These are phyloP conservation scores for Campopleginae sp. DNA, from an alignment of 2,888 invertebrate species.

Conservation along the genomic window DNA sequence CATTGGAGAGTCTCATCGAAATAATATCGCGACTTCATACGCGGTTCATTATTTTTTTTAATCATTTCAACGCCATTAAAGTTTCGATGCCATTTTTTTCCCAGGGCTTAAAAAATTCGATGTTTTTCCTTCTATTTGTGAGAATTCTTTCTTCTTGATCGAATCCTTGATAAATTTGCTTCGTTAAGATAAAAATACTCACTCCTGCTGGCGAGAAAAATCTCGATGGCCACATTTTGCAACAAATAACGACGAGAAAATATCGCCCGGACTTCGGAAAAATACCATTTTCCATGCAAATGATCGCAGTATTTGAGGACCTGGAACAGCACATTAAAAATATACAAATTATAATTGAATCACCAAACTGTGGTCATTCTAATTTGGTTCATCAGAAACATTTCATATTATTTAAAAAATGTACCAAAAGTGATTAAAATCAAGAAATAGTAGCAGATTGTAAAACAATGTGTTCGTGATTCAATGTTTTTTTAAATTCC, in stretches of 20 bases:
- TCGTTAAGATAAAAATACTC: slow-evolving; percentile 85
- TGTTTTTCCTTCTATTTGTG: not conserved
- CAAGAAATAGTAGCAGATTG: not conserved
- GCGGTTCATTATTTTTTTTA: not conserved
- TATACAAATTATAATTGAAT: not conserved
- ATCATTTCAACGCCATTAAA: not conserved
- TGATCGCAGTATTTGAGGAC: slow-evolving; percentile 99
- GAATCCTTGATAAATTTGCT: not conserved
- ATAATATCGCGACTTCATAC: not conserved
- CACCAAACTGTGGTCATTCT: no score
- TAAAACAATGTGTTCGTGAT: not conserved
- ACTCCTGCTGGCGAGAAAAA: slow-evolving; percentile 99
- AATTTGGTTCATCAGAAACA: not conserved
- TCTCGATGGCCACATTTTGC: slow-evolving; percentile 98
- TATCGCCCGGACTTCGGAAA: slow-evolving; percentile 99
- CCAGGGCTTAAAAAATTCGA: not conserved
- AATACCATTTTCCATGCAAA: slow-evolving; percentile 99
- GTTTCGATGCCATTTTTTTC: not conserved
- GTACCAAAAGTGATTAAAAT: not conserved
- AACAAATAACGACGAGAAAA: slow-evolving; percentile 98
- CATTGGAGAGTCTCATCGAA: not conserved
- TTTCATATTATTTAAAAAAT: not conserved
- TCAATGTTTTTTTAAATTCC: not conserved
- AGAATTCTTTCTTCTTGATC: not conserved
- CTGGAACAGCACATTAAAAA: slow-evolving; percentile 86